Evolutionary conservation across 37 sponge, comb jelly and placozoan genomes (phyloP), one percentile per base, ranked within the genome.

Genomic region (Eunapius fragilis): DNA sequence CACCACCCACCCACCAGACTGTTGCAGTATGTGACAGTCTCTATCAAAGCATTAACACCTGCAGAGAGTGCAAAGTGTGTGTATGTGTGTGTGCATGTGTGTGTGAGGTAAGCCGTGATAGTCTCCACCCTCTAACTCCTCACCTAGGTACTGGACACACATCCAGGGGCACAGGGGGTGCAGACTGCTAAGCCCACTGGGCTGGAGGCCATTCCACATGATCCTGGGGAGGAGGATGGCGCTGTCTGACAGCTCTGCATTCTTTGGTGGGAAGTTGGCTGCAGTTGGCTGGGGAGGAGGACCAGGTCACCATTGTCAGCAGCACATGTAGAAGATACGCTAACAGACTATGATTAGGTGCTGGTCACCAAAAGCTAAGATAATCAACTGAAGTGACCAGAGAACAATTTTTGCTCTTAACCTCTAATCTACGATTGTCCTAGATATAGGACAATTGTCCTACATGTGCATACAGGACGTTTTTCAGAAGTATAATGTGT

Each of bases 61-160:
- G 80, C 24, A 82, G 37, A 36, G 34, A 25, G 70, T 32, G 34
- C 0, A 76, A 12, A 58, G 22, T 17, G 22, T 58, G 47, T n/a
- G n/a, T n/a, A n/a, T n/a, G 47, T 45, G 9, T 45, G 47, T 45
- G 47, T 45, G 47, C 47, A 45, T 45, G 47, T 45, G 47, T 45
- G n/a, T n/a, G n/a, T n/a, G n/a, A n/a, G n/a, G n/a, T n/a, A n/a
- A n/a, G n/a, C n/a, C n/a, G n/a, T n/a, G n/a, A n/a, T n/a, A n/a
- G n/a, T 13, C 71, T 71, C 71, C 71, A 30, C 71, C 73, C 73
- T 11, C 31, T 10, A 26, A 48, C 30, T 41, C 26, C 89, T 69
- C 58, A 93, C 94, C 88, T 25, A 93, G 75, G 69, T 85, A 93
- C 72, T 88, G 92, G n/a, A 87, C 17, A 38, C 91, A 74, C 31